Base-by-base conservation (phyloP, 2,113 vertebrate genomes). In the Polypterus bichir region DNA sequence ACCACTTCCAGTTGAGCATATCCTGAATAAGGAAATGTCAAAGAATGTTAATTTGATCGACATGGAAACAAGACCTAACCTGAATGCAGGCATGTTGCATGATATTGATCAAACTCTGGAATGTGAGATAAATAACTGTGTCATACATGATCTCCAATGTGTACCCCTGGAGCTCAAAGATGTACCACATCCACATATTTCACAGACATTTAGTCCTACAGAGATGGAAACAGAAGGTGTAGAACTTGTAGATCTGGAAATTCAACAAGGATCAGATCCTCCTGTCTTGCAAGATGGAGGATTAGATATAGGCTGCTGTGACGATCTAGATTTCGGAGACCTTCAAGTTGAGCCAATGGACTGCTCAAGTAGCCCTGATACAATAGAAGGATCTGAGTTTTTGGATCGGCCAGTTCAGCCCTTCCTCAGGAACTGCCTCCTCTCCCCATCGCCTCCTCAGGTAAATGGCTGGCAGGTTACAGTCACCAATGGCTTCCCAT, bases 311-410 rank as follows among this genome's bases (percentile, higher is more conserved):
- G 4, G 9, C 3, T 27, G 4, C 48, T 8, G 6, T 44, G 47
- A 1, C 3, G 75, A 67, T 1, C 64, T 57, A 49, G 6, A 45
- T 1, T 5, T 2, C 61, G n/a, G 76, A 77, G 9, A 59, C 68
- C 0, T 49, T 5, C 76, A 73, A 7, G 70, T 65, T 44, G 86
- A 92, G 70, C 74, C 51, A 7, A 90, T 88, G 86, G 88, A 91
- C 73, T 89, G 88, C 48, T 82, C 73, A 49, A 83, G 79, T 7
- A 71, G 86, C 57, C 79, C 87, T 1, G 85, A 89, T 44, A 72
- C 75, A 66, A 68, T 76, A 0, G 80, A 86, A 51, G 65, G 9
- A 0, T 61, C 62, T 0, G 63, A 77, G n/a, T 65, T 69, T 44
- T 60, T 66, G 9, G 48, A 63, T 3, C 62, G 62, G 48, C 47